Evolutionary conservation across 2,888 invertebrate species (phyloP), one percentile per base, ranked within the genome.

Genomic region (Pollenia labialis): DNA sequence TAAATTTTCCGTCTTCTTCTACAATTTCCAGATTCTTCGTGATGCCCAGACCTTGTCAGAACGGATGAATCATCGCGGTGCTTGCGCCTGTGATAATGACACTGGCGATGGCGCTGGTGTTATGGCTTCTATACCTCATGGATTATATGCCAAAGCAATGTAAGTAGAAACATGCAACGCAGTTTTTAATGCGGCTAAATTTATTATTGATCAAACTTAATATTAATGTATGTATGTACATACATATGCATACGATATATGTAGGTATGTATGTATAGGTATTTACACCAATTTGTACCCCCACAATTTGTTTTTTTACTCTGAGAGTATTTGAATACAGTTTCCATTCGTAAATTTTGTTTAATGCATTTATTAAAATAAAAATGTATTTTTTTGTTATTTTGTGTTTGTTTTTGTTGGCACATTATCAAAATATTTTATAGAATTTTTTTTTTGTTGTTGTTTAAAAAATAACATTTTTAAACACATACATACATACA

Each of bases 61-160:
- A 93, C 97, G 99, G 91, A 99, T 99, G 99, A 98, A 98, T 95
- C 99, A 99, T 94, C 97, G 99, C 89, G 99, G 99, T 91, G 99
- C 99, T 72, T 99, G 99, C 94, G 98, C 99, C 58, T 99, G 99
- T 94, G 99, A 99, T 95, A 99, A 99, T 94, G 99, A 99, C 94
- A 99, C 99, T 75, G 99, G 99, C 83, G 99, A 99, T 94, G 99
- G 99, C 88, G 99, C 99, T 88, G 99, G 99, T 81, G 97, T 99
- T 86, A 95, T 99, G 92, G 97, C 98, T 88, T 98, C 98, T 90
- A 99, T 99, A 92, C 99, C 99, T 62, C 99, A 99, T 94, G 96
- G 96, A 91, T 96, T 98, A 93, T 99, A 99, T 94, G 95, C 95
- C 89, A 96, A 96, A 90, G 96, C 96, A 92, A 95, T 98, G 91